Evolutionary conservation across 2,888 invertebrate species (phyloP), one percentile per base, ranked within the genome.

Genomic region (Lycia hirtaria): DNA sequence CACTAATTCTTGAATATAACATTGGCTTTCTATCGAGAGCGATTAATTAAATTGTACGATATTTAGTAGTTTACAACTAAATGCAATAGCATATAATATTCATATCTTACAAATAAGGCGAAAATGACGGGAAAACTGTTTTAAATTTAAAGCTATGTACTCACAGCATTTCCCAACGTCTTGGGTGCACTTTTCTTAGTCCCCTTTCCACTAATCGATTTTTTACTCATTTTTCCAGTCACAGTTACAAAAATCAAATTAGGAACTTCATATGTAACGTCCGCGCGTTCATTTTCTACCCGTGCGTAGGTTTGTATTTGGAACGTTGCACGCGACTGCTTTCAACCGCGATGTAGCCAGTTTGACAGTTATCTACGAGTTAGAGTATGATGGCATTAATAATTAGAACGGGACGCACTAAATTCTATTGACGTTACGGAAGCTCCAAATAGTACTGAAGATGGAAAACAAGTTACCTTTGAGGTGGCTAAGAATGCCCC

Each of bases 241-340:
- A 60, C 52, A 38, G 9, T 35, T 48, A n/a, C n/a, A 37, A 43
- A 12, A 19, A 43, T 53, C 40, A 52, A 53, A 53, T 33, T 30
- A 52, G 30, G 35, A 52, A 58, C 57, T 43, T 43, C 33, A 30
- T 37, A 32, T 3, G 15, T 44, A 48, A 48, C 52, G 47, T 65
- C 52, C 68, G 68, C 71, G 73, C 75, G 70, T 65, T 67, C 83
- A 81, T 82, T 77, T 80, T 80, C 44, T 58, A 44, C 49, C 54
- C 64, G 58, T 54, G 69, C 65, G 49, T 60, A 38, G 14, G 64
- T 62, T 66, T 71, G 68, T 69, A 67, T 66, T 64, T 59, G 26
- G 67, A 66, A 62, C 68, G 62, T 37, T 45, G 65, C 64, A 75
- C 75, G 74, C 81, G 78, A 71, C 82, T 73, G 73, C 48, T 72